These are phyloP conservation scores for Poeciliopsis gracilis DNA, from an alignment of 2,797 vertebrate genomes.

Conservation along the genomic window DNA sequence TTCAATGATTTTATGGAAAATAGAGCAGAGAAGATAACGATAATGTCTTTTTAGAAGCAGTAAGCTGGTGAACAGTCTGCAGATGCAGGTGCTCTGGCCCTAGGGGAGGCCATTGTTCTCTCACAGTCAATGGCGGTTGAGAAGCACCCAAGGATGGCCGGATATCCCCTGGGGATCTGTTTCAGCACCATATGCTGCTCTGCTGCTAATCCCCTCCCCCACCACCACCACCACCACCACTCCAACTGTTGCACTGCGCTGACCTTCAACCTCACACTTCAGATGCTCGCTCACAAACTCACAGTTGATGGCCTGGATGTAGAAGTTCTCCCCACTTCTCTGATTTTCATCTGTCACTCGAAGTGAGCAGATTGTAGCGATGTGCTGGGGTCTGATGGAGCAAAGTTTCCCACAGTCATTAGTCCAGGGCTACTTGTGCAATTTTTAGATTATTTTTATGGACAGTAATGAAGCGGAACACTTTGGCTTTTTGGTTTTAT, in stretches of 20 bases:
- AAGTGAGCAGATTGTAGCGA: neutral
- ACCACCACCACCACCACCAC: conserved; percentile 30
- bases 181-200: conserved; percentile 69
- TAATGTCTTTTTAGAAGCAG: neutral
- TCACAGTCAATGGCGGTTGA: conserved; percentile 54
- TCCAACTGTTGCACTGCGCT: conserved; percentile 64
- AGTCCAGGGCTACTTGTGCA: neutral
- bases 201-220: conserved; percentile 49
- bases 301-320: conserved; percentile 50
- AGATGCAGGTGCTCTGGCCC: neutral
- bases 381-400: neutral
- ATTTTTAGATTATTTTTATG: neutral
- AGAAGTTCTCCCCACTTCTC: conserved; percentile 17
- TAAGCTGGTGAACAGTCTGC: neutral
- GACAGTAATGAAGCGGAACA: neutral
- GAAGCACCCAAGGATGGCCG: conserved; percentile 21
- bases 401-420: neutral
- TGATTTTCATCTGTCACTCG: neutral
- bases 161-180: conserved; percentile 53
- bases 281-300: conserved; percentile 36
- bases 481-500: neutral
- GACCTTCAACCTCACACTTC: conserved; percentile 64
- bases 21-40: neutral
- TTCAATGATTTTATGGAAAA: neutral
- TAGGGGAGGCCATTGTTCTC: neutral